These are phyloP conservation scores for Orthosia gracilis DNA, from an alignment of 2,888 invertebrate genomes.

Conservation along the genomic window DNA sequence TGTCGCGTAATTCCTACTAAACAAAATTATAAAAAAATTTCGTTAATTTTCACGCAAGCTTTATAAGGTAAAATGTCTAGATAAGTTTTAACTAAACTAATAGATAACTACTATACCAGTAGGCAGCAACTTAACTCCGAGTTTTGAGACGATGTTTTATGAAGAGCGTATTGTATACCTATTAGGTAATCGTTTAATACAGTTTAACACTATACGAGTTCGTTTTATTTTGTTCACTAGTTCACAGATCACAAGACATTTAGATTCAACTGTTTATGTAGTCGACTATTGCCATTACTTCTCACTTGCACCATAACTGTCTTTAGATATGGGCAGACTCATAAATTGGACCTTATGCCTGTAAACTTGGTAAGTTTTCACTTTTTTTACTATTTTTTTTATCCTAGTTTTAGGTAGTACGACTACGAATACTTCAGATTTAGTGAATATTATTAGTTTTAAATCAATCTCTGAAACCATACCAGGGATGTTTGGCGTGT, in stretches of 20 bases:
- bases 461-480: neutral
- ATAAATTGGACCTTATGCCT: slow-evolving; percentile 33
- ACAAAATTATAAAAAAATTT: slow-evolving; percentile 21
- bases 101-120: slow-evolving; percentile 60
- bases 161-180: slow-evolving; percentile 72
- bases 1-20: slow-evolving; percentile 24
- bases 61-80: slow-evolving; percentile 58
- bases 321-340: slow-evolving; percentile 47
- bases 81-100: slow-evolving; percentile 64
- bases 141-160: slow-evolving; percentile 68
- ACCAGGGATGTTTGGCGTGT: neutral
- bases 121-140: slow-evolving; percentile 56
- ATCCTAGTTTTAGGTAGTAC: slow-evolving; percentile 25
- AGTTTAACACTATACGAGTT: slow-evolving; percentile 82
- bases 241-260: slow-evolving; percentile 58
- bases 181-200: slow-evolving; percentile 85
- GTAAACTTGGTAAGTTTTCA: slow-evolving; percentile 64
- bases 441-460: slow-evolving; percentile 17
- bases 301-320: slow-evolving; percentile 67
- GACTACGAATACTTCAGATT: neutral
- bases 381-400: slow-evolving; percentile 4
- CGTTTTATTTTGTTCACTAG: slow-evolving; percentile 75
- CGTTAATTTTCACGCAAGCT: slow-evolving; percentile 57
- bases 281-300: slow-evolving; percentile 59
- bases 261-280: slow-evolving; percentile 49